Evolutionary conservation across 1,140 invertebrate genomes (phyloP), one percentile per base, ranked within the genome.

Genomic region (Patella vulgata): DNA sequence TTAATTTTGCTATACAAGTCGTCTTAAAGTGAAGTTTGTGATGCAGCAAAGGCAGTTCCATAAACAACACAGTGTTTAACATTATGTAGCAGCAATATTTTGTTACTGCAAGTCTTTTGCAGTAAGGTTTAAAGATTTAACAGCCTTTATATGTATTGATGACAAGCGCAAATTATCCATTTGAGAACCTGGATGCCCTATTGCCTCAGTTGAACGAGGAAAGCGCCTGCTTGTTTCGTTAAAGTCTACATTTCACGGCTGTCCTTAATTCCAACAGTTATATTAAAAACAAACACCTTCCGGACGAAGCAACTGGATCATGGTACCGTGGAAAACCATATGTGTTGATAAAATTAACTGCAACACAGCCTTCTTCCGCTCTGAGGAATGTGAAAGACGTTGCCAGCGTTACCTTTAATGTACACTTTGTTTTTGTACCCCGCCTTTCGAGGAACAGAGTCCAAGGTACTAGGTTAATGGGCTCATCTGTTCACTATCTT

Each of bases 151-250:
- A 3, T 53, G 44, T 23, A 57, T 73, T 39, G 71, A 73, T 65
- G 71, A 73, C 61, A 73, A 73, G 40, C 68, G 71, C 53, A 44
- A 56, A 11, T 39, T 36, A 19, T 69, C 68, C 27, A 66, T 74
- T 30, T 68, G 71, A 11, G 61, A 70, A 39, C 69, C 65, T 9
- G 63, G 56, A 3, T 33, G 59, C 30, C 68, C 68, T 30, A 54
- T 74, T 48, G 68, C 71, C 39, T 53, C 58, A 33, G 65, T 68
- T 21, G 71, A 74, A 21, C 19, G 69, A 12, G 69, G 69, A 21
- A 63, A 59, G 59, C 14, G 30, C 17, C 68, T 74, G 0, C 12
- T 73, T 12, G 60, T 71, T 25, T 54, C 42, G 53, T 40, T 27
- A 54, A 46, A 4, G 39, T 30, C 21, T 48, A 68, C 36, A 53